Evolutionary conservation across 2,113 vertebrate genomes (phyloP), one percentile per base, ranked within the genome.

Genomic region (Rallus limicola): DNA sequence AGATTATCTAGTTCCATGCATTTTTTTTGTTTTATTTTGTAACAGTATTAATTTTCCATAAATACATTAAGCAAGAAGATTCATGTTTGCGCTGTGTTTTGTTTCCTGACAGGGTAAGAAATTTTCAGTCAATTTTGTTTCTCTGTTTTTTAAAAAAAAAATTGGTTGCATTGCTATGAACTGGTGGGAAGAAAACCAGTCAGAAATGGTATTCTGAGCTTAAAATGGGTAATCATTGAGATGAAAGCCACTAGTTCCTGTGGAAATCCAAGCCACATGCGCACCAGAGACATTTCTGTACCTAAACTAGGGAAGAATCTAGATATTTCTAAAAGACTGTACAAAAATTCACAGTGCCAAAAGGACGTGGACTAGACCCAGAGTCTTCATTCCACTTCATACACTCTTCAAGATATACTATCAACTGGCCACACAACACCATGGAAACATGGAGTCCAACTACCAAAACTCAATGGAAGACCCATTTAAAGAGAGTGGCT

Each of bases 331-430:
- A 52, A 19, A 42, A 21, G 10, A 56, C 25, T 36, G 50, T 31
- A 16, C 19, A 78, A 60, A 80, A 63, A 63, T 4, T 64, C 25
- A 67, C 16, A 31, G 12, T 26, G 13, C 1, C 9, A 13, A 48
- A 77, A 6, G 25, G 6, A 69, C 7, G 17, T 0, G 0, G 7
- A 2, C 38, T 64, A 56, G 33, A 76, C 5, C 7, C 18, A 4
- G 10, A 19, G 25, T 5, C 29, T 40, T 88, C 52, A 67, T 20
- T 58, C 65, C 11, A 8, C 15, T 44, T 86, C 31, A 50, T 10
- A 24, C 2, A 56, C 42, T 84, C 33, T 53, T 81, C 44, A 33
- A 60, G 10, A 48, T 15, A 56, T 0, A 9, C 21, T 26, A 68
- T 25, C 4, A 75, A 38, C 5, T 82, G 31, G 44, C 31, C 1